Conservation (phyloP, 2,113 vertebrate genomes). For the Macroglossus sobrinus region DNA sequence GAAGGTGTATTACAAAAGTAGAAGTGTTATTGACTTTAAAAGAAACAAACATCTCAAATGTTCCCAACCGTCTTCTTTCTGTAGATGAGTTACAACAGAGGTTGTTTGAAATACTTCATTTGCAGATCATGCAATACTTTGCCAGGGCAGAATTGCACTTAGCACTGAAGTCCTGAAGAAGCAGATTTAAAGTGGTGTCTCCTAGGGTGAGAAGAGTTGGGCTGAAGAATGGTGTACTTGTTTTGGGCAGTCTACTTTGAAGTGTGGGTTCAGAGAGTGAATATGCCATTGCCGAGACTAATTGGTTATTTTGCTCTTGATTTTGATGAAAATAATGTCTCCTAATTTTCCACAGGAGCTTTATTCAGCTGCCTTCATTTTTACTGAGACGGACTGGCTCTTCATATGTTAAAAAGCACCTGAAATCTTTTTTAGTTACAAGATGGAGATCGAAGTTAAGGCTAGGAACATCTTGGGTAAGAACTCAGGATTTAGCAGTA, state of each 20-base stretch:
- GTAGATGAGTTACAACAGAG: constrained; percentile 36
- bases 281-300: constrained; percentile 7
- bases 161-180: background rate
- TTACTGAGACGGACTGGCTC: background rate
- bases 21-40: background rate
- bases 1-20: background rate
- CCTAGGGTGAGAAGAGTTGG: background rate
- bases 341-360: background rate
- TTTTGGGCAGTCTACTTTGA: background rate
- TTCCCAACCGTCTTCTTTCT: background rate
- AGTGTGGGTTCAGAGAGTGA: background rate
- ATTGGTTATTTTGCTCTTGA: constrained; percentile 26
- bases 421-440: background rate
- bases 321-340: constrained; percentile 39
- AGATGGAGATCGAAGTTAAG: background rate
- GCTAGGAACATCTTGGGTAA: background rate
- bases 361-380: background rate
- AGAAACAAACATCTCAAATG: background rate
- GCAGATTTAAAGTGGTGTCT: background rate
- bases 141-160: background rate
- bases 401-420: background rate
- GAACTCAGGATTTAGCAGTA: background rate
- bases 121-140: background rate
- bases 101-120: background rate
- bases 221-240: background rate